Conservation (phyloP, 2,113 vertebrate genomes). For the Struthidea cinerea region DNA sequence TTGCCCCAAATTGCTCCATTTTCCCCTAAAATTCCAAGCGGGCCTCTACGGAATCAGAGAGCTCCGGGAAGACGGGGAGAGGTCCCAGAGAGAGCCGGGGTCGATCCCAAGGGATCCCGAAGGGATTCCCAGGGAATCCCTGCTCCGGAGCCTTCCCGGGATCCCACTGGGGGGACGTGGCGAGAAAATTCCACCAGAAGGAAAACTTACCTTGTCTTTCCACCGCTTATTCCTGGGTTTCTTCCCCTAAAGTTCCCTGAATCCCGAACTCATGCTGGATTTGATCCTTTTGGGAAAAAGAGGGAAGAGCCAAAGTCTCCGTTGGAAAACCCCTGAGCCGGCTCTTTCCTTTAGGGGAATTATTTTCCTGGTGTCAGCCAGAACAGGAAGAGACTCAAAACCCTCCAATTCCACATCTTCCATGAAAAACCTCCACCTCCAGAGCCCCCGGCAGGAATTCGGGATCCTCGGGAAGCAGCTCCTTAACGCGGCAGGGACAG, state of each 20-base stretch:
- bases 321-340: rapidly evolving
- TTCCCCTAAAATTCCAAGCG: too few species aligned
- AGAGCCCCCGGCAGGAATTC: rapidly evolving
- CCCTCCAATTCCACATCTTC: neutral
- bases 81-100: neutral
- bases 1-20: neutral
- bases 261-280: neutral
- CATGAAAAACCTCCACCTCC: neutral
- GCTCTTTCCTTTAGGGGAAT: neutral
- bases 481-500: rapidly evolving
- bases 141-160: neutral
- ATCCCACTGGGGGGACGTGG: neutral
- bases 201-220: neutral
- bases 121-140: neutral
- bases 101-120: neutral
- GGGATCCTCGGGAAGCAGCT: neutral
- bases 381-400: neutral
- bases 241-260: neutral
- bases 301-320: neutral
- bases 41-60: neutral
- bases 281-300: neutral
- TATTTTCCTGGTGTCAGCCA: neutral
- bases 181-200: neutral
- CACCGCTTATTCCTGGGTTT: neutral
- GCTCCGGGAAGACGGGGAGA: rapidly evolving